Conservation (phyloP, 2,113 vertebrate genomes). For the Tylochromis polylepis region DNA sequence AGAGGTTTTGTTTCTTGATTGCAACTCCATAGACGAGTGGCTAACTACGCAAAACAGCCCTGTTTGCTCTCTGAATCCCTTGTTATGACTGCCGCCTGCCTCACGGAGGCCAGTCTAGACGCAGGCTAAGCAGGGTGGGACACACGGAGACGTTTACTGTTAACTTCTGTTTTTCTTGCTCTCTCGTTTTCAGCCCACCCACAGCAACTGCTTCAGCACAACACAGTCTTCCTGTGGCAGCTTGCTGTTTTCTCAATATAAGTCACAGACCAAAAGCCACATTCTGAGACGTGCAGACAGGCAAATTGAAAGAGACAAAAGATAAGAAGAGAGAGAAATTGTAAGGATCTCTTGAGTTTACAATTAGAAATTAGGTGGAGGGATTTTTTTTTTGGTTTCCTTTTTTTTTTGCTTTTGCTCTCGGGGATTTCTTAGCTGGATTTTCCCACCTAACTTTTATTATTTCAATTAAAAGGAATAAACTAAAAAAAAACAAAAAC, state of each 20-base stretch:
- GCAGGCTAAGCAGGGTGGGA: constrained; percentile 67
- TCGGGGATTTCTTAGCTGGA: constrained; percentile 56
- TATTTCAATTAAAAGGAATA: constrained; percentile 22
- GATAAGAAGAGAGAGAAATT: background rate
- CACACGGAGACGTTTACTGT: constrained; percentile 57
- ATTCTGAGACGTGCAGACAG: constrained; percentile 18
- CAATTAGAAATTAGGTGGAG: constrained; percentile 37
- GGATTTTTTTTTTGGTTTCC: constrained; percentile 5
- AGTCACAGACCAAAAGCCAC: constrained; percentile 55
- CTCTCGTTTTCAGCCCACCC: constrained; percentile 61
- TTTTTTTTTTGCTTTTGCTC: background rate
- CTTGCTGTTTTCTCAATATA: constrained; percentile 45
- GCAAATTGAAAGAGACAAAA: constrained; percentile 13
- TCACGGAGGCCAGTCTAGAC: constrained; percentile 58
- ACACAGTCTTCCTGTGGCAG: constrained; percentile 58
- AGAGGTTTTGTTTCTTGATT: constrained; percentile 27
- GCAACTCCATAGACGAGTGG: constrained; percentile 27
- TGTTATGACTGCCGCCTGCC: constrained; percentile 54
- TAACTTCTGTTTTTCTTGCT: constrained; percentile 63
- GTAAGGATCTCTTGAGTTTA: constrained; percentile 12
- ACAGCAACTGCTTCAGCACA: constrained; percentile 55
- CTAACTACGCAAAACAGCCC: constrained; percentile 20
- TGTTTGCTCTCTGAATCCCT: constrained; percentile 59
- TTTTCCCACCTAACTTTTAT: constrained; percentile 50
- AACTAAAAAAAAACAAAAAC: fast-evolving